Evolutionary conservation across 2,888 invertebrate species (phyloP).

Genomic region (Tinea semifulvella): DNA sequence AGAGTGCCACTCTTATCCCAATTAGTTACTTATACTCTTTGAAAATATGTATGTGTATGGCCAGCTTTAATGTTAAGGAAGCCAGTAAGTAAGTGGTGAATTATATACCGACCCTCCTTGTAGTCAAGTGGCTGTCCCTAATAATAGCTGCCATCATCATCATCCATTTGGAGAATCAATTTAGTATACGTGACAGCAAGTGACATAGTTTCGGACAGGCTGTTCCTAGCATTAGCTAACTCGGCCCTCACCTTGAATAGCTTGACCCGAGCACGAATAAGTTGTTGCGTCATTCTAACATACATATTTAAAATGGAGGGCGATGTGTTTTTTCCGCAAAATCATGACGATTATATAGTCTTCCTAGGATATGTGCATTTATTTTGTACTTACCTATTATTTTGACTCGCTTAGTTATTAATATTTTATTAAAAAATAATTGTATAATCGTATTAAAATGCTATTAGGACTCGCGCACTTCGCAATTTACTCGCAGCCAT

Average conservation of each 20-base stretch:
- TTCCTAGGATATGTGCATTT: neutral
- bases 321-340: constrained; percentile 38
- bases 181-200: neutral
- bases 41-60: too few relatives aligned
- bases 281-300: constrained; percentile 42
- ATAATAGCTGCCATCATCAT: too few relatives aligned
- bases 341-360: constrained; percentile 19
- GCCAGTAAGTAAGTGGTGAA: too few relatives aligned
- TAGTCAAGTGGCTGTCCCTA: neutral
- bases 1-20: too few relatives aligned
- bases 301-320: constrained; percentile 46
- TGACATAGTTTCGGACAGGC: constrained; percentile 9
- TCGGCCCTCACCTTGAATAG: constrained; percentile 32
- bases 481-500: too few relatives aligned
- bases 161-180: constrained; percentile 1
- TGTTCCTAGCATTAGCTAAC: constrained; percentile 8
- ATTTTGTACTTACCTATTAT: constrained; percentile 10
- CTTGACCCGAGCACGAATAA: constrained; percentile 33
- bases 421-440: too few relatives aligned
- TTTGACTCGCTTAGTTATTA: too few relatives aligned
- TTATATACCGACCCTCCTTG: too few relatives aligned
- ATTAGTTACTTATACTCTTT: too few relatives aligned
- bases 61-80: too few relatives aligned
- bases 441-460: too few relatives aligned
- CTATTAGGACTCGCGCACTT: too few relatives aligned